Base-by-base conservation (phyloP, 2,888 invertebrate species). In the Diaperis boleti region DNA sequence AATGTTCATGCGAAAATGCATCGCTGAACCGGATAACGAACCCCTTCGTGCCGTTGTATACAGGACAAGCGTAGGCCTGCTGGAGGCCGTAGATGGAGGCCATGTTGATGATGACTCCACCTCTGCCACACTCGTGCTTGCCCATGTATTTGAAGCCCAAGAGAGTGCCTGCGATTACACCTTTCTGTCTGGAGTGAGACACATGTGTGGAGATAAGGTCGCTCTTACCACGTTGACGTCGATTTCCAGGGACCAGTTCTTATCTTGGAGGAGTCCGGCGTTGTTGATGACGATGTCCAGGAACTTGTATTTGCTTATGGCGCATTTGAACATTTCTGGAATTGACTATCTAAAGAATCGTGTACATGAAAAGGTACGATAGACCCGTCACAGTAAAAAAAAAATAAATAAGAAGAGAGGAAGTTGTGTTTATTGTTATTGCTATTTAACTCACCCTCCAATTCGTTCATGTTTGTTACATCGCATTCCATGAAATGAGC, bases 101-200 rank as follows among this genome's bases (percentile, higher is more conserved):
- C 10, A 88, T 78, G 72, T 90, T 89, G 4, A 90, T 82, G 47
- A 90, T 85, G 0, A 85, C 83, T 1, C 89, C 89, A 8, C 89
- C 89, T 15, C 76, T 77, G 0, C 86, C 86, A 0, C 84, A 82
- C 59, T 81, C 83, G 64, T 85, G 83, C 22, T 39, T 52, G 15
- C 54, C 54, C 54, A 54, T 54, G 18, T 54, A 39, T 14, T 62
- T 41, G 22, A 67, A 62, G 31, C 52, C 86, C 37, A 85, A 79
- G 8, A 83, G 60, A 0, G 82, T 81, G 69, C 83, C 79, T 10
- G 74, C 65, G 7, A 82, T 74, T 1, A 79, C 73, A 3, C 80
- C 82, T 67, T 71, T 76, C 76, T 71, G 37, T 33, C 50, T 14
- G 8, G 20, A 11, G 8, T 17, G n/a, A 6, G 7, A 20, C 6